Conservation (phyloP, 2,888 invertebrate species). For the Agapostemon virescens region DNA sequence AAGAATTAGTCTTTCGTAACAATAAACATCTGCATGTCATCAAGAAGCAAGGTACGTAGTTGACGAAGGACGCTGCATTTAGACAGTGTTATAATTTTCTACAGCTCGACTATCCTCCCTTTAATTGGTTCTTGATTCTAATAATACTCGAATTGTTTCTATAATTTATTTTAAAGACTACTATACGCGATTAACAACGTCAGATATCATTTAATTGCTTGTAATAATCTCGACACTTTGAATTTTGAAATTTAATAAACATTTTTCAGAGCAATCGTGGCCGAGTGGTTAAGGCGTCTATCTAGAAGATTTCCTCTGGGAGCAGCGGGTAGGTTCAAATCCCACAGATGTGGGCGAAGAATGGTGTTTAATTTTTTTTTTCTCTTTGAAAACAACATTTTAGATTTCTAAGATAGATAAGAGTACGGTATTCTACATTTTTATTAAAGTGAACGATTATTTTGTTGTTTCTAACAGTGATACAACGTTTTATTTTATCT, state of each 20-base stretch:
- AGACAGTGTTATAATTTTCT: neutral
- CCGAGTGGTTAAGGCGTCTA: slow-evolving; percentile 94
- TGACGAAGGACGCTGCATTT: neutral
- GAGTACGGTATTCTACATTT: neutral
- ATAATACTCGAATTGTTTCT: neutral
- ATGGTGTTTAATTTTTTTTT: neutral
- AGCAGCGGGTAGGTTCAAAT: slow-evolving; percentile 95
- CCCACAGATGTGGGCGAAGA: slow-evolving; percentile 91
- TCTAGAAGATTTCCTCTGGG: slow-evolving; percentile 95
- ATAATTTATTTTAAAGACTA: neutral
- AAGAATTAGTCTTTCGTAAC: neutral
- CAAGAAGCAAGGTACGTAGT: neutral
- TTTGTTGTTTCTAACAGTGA: neutral
- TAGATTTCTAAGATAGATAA: neutral
- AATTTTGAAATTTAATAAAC: neutral
- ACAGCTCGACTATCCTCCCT: neutral
- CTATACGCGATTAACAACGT: neutral
- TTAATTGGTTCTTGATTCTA: neutral
- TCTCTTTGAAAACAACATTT: neutral
- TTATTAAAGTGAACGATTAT: neutral
- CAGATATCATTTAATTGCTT: neutral
- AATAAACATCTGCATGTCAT: neutral
- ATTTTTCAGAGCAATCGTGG: slow-evolving; percentile 85
- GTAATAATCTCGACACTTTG: neutral
- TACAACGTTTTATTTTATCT: neutral